phyloP scores from a whole-genome alignment of 2,797 vertebrate species.

The Halcyon chelicuti region DNA sequence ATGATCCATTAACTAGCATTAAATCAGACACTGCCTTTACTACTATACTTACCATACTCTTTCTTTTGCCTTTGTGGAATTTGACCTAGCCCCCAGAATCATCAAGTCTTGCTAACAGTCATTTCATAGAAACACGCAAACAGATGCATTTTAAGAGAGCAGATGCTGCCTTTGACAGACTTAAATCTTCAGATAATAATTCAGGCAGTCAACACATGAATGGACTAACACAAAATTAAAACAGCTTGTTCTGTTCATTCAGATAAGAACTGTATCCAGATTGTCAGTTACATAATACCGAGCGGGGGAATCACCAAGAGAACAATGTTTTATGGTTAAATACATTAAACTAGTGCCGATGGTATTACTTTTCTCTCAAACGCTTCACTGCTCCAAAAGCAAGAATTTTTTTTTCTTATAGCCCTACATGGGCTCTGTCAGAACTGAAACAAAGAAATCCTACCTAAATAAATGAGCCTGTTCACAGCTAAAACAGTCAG shows the following conservation, averaged over 20 bases:
- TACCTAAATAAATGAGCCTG: slow-evolving; percentile 94
- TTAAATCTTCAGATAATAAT: background rate
- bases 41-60: background rate
- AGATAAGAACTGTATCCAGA: background rate
- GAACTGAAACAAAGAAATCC: background rate
- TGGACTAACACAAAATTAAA: background rate
- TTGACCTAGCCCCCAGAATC: background rate
- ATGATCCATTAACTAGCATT: background rate
- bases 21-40: background rate
- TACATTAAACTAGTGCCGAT: background rate
- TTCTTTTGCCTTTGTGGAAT: background rate
- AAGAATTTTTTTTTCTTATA: background rate
- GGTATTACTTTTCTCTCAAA: background rate
- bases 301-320: background rate
- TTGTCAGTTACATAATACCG: background rate
- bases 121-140: background rate
- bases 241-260: background rate
- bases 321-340: background rate
- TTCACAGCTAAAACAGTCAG: slow-evolving; percentile 92
- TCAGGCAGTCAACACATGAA: slow-evolving; percentile 10
- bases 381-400: background rate
- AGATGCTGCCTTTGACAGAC: background rate
- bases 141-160: background rate
- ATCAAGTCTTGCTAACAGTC: background rate
- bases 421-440: background rate